phyloP scores from a whole-genome alignment of 2,797 vertebrate genomes.

The Buphagus erythrorhynchus region DNA sequence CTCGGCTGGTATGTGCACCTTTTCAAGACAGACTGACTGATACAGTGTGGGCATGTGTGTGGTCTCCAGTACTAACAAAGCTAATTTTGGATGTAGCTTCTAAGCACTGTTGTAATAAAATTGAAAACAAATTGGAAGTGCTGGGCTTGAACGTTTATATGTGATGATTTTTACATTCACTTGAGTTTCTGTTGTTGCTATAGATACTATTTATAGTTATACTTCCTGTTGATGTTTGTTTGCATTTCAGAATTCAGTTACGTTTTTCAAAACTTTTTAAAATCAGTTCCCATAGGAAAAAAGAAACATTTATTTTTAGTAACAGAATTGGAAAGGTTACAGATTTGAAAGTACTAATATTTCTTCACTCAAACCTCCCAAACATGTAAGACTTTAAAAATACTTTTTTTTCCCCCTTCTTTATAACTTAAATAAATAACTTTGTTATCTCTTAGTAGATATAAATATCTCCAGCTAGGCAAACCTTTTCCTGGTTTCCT shows the following conservation, averaged over 20 bases:
- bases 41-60: background rate
- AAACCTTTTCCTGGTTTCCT: background rate
- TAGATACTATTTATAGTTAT: background rate
- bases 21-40: background rate
- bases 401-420: background rate
- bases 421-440: background rate
- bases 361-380: background rate
- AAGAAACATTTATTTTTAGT: background rate
- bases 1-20: background rate
- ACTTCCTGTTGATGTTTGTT: background rate
- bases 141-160: background rate
- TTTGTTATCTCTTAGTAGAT: background rate
- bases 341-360: background rate
- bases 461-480: background rate
- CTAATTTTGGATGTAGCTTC: background rate
- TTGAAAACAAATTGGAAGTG: background rate
- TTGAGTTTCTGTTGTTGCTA: background rate
- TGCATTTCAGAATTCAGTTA: background rate
- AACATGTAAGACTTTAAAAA: background rate
- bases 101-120: background rate
- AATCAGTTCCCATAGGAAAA: background rate
- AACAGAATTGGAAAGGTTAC: background rate
- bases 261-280: background rate
- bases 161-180: background rate
- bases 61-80: background rate